Conservation (phyloP, 2,797 vertebrate species). For the Nannoperca australis region DNA sequence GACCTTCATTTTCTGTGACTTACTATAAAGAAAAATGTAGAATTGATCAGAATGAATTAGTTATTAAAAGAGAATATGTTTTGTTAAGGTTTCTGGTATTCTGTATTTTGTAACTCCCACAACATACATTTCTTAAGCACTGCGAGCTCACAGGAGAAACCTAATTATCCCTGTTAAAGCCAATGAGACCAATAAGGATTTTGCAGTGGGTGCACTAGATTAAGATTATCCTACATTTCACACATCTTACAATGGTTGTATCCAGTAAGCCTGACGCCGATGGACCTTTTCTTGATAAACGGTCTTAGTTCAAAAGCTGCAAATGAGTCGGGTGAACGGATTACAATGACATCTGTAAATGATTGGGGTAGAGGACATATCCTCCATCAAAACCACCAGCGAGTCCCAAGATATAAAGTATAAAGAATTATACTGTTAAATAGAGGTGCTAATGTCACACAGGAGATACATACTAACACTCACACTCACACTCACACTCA, state of each 20-base stretch:
- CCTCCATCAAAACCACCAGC: slow-evolving; percentile 41
- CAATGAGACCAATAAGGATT: slow-evolving; percentile 26
- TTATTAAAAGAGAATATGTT: no score
- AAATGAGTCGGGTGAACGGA: slow-evolving; percentile 46
- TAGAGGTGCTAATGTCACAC: slow-evolving; percentile 39
- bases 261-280: slow-evolving; percentile 6
- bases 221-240: slow-evolving; percentile 33
- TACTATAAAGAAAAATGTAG: neutral
- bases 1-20: neutral
- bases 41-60: neutral
- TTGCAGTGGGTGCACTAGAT: slow-evolving; percentile 19
- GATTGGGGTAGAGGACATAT: slow-evolving; percentile 34
- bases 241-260: slow-evolving; percentile 21
- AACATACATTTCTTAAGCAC: slow-evolving; percentile 13
- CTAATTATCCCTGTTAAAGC: slow-evolving; percentile 29
- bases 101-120: slow-evolving; percentile 1
- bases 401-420: slow-evolving; percentile 25
- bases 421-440: slow-evolving; percentile 36
- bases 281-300: slow-evolving; percentile 17
- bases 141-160: slow-evolving; percentile 12
- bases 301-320: slow-evolving; percentile 30
- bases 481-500: neutral
- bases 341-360: slow-evolving; percentile 35
- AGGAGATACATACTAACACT: slow-evolving; percentile 6
- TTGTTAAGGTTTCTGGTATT: no score